Evolutionary conservation across 2,888 invertebrate genomes (phyloP), one percentile per base, ranked within the genome.

Genomic region (Mantis religiosa): DNA sequence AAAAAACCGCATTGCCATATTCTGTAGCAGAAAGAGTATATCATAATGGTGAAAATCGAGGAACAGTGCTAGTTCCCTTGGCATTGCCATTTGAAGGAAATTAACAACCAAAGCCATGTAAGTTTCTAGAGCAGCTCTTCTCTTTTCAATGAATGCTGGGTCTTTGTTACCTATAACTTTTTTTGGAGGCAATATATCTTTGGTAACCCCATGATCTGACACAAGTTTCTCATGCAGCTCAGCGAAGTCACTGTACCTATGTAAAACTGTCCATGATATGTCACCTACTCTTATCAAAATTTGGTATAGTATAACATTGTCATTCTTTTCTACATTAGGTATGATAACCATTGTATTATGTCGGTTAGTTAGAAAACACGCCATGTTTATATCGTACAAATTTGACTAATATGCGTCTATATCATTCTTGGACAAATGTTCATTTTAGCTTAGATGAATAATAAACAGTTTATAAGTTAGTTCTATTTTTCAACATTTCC

Each of bases 101-200:
- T 95, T 95, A 86, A 98, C 95, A 20, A 98, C 94, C 91, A 96
- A 96, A 91, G 95, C 96, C 86, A 99, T 94, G 93, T 99, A 99
- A 87, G 95, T 94, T 93, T 98, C 97, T 83, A 99, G 94, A 27
- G 96, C 97, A 90, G 95, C 94, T 89, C 97, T 95, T 88, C 99
- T 95, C 91, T 96, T 97, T 92, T 97, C 97, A 2, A 99, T 95
- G 92, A 99, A 99, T 89, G 95, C 94, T 0, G 97, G 97, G 90
- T 97, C 97, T 93, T 97, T 97, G 92, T 98, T 98, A 1, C 98
- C 96, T 91, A 98, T 96, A 6, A 98, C 95, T 94, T 98, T 98
- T 93, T 99, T 99, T 0, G 98, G 98, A 20, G 99, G 99, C 27
- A 99, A 93, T 89, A 98, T 94, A 91, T 97, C 97, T 92, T 97